Percentiles rank a stretch among this genome's conserved stretches.
These are phyloP conservation scores for Pteropus alecto DNA, from an alignment of 2,113 vertebrate genomes.

Conservation along the genomic window DNA sequence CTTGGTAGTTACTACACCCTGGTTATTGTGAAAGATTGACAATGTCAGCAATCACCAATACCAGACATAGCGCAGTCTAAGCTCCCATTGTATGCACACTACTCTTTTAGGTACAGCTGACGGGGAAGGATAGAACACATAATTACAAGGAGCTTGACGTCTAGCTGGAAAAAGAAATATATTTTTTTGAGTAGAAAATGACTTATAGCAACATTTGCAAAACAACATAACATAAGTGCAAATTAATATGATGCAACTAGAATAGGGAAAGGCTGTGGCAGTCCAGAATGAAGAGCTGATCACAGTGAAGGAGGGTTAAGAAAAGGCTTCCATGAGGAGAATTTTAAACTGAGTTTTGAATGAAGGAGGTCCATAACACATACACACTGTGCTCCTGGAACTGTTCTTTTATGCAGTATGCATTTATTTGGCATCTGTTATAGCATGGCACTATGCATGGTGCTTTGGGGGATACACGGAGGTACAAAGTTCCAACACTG, in stretches of 20 bases:
- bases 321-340: neutral
- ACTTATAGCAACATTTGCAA: conserved; percentile 36
- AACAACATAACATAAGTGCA: neutral
- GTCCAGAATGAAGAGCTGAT: neutral
- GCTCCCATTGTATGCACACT: neutral
- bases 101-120: neutral
- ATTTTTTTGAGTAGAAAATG: neutral
- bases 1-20: neutral
- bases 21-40: neutral
- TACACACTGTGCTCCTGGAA: neutral
- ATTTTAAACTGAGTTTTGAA: conserved; percentile 53
- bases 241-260: neutral
- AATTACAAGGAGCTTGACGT: neutral
- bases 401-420: neutral
- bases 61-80: neutral
- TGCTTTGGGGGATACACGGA: neutral
- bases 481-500: neutral
- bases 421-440: conserved; percentile 31
- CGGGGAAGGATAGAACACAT: neutral
- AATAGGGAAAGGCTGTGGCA: neutral
- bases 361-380: neutral
- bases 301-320: conserved; percentile 28
- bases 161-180: neutral
- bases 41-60: conserved; percentile 24
- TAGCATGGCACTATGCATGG: neutral